Evolutionary conservation across 1,140 invertebrate species (phyloP).

Genomic region (Lasioglossum albipes): DNA sequence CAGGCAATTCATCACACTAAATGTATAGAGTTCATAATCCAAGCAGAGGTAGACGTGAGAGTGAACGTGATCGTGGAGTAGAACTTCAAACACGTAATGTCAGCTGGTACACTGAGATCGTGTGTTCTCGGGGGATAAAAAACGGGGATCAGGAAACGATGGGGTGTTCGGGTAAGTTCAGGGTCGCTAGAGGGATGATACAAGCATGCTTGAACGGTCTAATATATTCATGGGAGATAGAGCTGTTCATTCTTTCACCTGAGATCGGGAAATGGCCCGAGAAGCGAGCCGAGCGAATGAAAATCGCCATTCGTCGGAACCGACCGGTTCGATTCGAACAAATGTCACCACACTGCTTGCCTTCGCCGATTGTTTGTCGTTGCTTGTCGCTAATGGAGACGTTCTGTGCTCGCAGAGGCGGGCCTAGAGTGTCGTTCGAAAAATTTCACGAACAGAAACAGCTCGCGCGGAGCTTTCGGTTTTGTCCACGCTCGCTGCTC

Average conservation of each 20-base stretch:
- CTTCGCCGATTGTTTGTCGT: slow-evolving; percentile 77
- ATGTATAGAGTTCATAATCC: slow-evolving; percentile 39
- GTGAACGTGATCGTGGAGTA: slow-evolving; percentile 28
- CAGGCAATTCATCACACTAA: slow-evolving; percentile 68
- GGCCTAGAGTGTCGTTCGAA: not conserved
- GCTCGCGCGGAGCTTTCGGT: too few relatives aligned
- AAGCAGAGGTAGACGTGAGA: slow-evolving; percentile 62
- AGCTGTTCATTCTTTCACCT: not conserved
- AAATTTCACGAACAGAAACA: too few relatives aligned
- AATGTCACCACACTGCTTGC: slow-evolving; percentile 77
- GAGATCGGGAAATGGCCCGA: not conserved
- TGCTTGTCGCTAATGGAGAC: slow-evolving; percentile 70
- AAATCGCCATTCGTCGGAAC: too few relatives aligned
- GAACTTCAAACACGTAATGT: not conserved
- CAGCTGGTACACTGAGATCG: slow-evolving; percentile 20
- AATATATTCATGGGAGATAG: not conserved
- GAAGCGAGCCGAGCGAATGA: not conserved
- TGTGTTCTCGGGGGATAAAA: not conserved
- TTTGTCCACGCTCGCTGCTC: too few relatives aligned
- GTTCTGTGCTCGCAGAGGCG: not conserved
- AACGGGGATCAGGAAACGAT: not conserved
- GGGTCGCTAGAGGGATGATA: not conserved
- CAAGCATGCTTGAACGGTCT: slow-evolving; percentile 51
- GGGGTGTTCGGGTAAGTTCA: not conserved
- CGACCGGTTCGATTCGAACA: slow-evolving; percentile 23